Evolutionary conservation across 2,797 vertebrate species (phyloP).

Genomic region (Syngnathus rostellatus): DNA sequence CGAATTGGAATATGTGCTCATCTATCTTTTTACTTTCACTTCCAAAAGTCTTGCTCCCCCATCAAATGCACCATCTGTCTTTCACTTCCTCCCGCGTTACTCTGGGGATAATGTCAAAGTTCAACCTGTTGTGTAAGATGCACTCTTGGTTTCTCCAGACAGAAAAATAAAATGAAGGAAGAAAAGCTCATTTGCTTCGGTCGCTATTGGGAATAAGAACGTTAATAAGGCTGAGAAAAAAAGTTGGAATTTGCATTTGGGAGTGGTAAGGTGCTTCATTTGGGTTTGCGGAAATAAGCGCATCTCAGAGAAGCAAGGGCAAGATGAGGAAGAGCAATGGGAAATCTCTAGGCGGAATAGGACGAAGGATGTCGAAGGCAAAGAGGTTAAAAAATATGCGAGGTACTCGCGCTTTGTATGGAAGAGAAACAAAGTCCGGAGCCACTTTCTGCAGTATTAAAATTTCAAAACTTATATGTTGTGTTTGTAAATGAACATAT

Average conservation of each 20-base stretch:
- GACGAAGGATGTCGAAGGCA: neutral
- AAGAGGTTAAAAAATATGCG: neutral
- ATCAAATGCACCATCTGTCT: neutral
- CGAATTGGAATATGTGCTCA: neutral
- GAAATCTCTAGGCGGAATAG: neutral
- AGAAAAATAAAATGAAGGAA: neutral
- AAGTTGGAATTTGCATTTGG: neutral
- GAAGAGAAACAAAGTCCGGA: no score
- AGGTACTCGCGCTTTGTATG: no score
- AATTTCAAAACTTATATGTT: no score
- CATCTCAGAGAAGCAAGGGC: neutral
- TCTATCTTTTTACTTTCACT: neutral
- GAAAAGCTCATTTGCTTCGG: conserved; percentile 2
- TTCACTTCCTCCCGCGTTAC: neutral
- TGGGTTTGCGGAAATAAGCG: neutral
- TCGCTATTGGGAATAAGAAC: neutral
- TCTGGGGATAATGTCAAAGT: neutral
- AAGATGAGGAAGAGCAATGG: neutral
- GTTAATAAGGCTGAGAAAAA: neutral
- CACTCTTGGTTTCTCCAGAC: neutral
- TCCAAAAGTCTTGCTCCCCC: neutral
- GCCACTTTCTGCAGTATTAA: no score
- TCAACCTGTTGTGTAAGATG: neutral
- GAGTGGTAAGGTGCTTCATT: neutral
- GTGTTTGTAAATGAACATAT: no score